Conservation (phyloP, 2,888 invertebrate genomes). For the Selenia dentaria region DNA sequence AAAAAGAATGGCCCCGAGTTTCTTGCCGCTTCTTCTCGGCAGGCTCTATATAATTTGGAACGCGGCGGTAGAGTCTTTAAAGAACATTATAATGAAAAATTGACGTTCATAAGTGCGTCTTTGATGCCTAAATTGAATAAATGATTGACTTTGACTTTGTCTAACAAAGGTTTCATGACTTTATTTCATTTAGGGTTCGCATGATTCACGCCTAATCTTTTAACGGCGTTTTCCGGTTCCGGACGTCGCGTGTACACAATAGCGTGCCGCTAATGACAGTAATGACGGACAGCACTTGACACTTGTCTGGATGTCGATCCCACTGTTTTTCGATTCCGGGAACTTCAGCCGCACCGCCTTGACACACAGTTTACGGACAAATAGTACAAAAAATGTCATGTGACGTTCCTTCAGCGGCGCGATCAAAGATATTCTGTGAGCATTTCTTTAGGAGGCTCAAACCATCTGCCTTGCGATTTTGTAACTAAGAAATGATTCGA, state of each 20-base stretch:
- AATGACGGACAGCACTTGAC: constrained; percentile 5
- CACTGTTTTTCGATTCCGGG: constrained; percentile 1
- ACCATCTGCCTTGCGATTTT: too few species aligned
- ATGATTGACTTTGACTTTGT: too few species aligned
- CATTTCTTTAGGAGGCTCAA: neutral
- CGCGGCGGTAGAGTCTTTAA: too few species aligned
- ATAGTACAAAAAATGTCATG: constrained; percentile 5
- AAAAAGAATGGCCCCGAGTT: too few species aligned
- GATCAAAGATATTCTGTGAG: constrained; percentile 6
- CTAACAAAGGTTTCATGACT: too few species aligned
- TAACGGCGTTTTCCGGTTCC: too few species aligned
- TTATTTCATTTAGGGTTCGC: neutral
- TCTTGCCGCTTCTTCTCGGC: too few species aligned
- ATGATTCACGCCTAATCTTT: neutral
- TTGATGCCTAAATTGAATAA: too few species aligned
- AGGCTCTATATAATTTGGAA: too few species aligned
- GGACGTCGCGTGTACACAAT: neutral
- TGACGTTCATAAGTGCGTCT: too few species aligned
- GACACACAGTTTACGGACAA: constrained; percentile 6
- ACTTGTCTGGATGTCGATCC: constrained; percentile 3
- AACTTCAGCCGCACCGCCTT: constrained; percentile 1
- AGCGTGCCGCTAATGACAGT: constrained; percentile 9
- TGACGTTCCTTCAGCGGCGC: constrained; percentile 1
- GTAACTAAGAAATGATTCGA: too few species aligned
- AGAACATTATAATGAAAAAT: too few species aligned